Evolutionary conservation across 2,797 vertebrate genomes (phyloP).

Genomic region (Pristis pectinata): DNA sequence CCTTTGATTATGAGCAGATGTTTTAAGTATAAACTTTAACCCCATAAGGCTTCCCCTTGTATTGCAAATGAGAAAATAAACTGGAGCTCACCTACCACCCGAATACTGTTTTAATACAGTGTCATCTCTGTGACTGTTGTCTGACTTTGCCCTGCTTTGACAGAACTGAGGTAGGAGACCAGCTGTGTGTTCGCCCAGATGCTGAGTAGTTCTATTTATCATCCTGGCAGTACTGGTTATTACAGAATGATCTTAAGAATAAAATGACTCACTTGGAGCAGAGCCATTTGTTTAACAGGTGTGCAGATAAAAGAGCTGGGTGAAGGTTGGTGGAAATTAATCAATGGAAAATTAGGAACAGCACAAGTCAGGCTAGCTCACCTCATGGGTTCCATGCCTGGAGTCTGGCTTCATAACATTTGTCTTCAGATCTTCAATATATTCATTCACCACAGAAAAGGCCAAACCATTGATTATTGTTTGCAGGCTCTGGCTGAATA

Average conservation of each 20-base stretch:
- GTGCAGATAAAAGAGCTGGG: neutral
- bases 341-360: neutral
- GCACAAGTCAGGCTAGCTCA: neutral
- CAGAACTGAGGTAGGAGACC: neutral
- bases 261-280: conserved; percentile 36
- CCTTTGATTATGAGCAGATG: conserved; percentile 26
- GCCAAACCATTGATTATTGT: neutral
- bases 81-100: neutral
- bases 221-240: neutral
- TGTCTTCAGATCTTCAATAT: neutral
- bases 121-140: neutral
- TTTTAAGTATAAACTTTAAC: conserved; percentile 8
- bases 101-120: neutral
- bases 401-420: neutral
- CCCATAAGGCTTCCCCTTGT: neutral
- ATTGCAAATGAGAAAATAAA: conserved; percentile 1
- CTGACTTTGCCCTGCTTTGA: neutral
- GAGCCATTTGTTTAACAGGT: neutral
- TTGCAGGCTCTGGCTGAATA: neutral
- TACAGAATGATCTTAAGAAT: neutral
- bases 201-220: neutral
- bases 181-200: neutral
- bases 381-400: neutral
- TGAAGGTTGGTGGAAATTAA: neutral
- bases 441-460: too few species aligned